Evolutionary conservation across 2,888 invertebrate genomes (phyloP).

Genomic region (Andrena bicolor): DNA sequence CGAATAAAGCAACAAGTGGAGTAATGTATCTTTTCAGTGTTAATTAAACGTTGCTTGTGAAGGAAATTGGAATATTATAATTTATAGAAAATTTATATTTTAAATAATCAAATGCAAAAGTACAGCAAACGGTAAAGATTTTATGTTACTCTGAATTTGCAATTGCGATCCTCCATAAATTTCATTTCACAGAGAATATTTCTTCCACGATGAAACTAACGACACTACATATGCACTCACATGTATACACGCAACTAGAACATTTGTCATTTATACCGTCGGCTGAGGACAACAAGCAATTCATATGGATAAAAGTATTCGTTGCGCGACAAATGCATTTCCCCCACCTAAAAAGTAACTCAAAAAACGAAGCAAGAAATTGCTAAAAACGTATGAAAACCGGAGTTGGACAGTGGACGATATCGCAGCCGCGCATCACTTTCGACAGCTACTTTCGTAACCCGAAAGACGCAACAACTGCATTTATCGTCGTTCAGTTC

Average conservation of each 20-base stretch:
- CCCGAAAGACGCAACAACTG: conserved; percentile 33
- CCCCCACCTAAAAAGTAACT: neutral
- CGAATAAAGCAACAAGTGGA: neutral
- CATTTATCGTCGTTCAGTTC: conserved; percentile 26
- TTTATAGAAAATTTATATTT: too few species aligned
- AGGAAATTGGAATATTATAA: too few species aligned
- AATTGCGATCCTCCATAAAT: neutral
- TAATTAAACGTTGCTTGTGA: too few species aligned
- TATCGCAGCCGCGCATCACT: conserved; percentile 26
- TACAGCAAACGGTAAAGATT: too few species aligned
- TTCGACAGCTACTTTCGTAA: conserved; percentile 39
- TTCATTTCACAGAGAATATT: neutral
- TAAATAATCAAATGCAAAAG: too few species aligned
- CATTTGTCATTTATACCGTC: neutral
- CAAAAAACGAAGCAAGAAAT: neutral
- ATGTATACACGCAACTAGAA: neutral
- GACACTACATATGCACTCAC: neutral
- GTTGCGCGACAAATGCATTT: neutral
- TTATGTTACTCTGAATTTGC: too few species aligned
- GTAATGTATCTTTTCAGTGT: neutral
- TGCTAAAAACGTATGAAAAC: conserved; percentile 22
- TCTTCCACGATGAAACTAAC: neutral
- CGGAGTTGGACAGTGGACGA: conserved; percentile 20
- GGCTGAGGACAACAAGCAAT: neutral
- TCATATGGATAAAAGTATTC: neutral